Evolutionary conservation across 2,888 invertebrate species (phyloP).

Genomic region (Melikaiella ostensackeni): DNA sequence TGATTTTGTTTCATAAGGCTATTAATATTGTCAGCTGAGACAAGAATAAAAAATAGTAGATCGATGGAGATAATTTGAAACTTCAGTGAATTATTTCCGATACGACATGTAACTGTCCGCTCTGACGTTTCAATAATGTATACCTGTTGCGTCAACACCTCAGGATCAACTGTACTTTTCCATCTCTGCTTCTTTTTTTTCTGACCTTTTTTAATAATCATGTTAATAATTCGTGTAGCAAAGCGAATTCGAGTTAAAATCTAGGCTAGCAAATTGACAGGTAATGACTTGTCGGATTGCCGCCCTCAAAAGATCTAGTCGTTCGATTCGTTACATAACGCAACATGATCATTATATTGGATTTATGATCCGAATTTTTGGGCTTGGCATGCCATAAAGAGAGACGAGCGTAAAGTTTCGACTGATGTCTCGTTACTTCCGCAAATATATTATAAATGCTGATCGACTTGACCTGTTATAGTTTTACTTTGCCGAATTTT

Average conservation of each 20-base stretch:
- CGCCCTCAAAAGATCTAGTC: slow-evolving; percentile 45
- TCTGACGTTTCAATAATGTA: slow-evolving; percentile 20
- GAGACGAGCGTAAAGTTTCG: slow-evolving; percentile 43
- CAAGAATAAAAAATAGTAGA: neutral
- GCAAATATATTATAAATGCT: slow-evolving; percentile 39
- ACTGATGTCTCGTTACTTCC: slow-evolving; percentile 53
- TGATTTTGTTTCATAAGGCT: neutral
- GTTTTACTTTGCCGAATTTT: neutral
- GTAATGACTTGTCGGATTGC: slow-evolving; percentile 51
- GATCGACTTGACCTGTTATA: slow-evolving; percentile 37
- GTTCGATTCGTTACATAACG: slow-evolving; percentile 52
- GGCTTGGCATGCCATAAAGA: slow-evolving; percentile 51
- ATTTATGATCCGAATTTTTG: slow-evolving; percentile 55
- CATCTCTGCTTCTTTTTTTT: neutral
- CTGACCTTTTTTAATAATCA: neutral
- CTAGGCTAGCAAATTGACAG: slow-evolving; percentile 33
- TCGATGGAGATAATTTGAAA: neutral
- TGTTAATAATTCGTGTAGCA: neutral
- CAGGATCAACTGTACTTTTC: neutral
- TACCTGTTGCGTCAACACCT: slow-evolving; percentile 28
- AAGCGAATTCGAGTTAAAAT: neutral
- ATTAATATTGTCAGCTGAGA: neutral
- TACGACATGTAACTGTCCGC: slow-evolving; percentile 16
- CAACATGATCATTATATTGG: slow-evolving; percentile 52
- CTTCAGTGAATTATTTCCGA: slow-evolving; percentile 10